Conservation (phyloP, 2,888 invertebrate genomes). For the Melanostoma scalare region DNA sequence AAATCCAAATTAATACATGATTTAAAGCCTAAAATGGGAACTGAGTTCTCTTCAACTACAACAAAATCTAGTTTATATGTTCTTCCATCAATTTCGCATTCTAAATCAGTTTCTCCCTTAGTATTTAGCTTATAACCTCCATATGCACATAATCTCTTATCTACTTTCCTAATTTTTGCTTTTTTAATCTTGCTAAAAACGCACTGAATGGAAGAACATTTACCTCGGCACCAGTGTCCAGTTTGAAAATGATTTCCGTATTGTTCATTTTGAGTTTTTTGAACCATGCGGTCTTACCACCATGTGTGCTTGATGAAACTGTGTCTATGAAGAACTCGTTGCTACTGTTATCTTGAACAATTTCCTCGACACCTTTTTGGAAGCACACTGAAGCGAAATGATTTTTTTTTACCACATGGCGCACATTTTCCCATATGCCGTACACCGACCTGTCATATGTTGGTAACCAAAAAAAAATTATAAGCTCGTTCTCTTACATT, state of each 20-base stretch:
- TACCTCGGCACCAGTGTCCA: conserved; percentile 29
- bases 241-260: conserved; percentile 6
- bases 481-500: conserved; percentile 20
- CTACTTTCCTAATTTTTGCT: conserved; percentile 6
- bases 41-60: conserved; percentile 15
- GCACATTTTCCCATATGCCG: conserved; percentile 10
- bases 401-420: conserved; percentile 23
- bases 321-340: conserved; percentile 17
- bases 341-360: conserved; percentile 7
- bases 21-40: conserved; percentile 47
- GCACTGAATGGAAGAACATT: conserved; percentile 26
- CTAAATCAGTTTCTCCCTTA: conserved; percentile 17
- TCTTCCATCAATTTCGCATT: conserved; percentile 7
- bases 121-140: conserved; percentile 21
- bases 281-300: conserved; percentile 16
- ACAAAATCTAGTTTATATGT: conserved; percentile 13
- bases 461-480: conserved; percentile 13
- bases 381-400: conserved; percentile 21
- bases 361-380: conserved; percentile 2
- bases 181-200: conserved; percentile 18
- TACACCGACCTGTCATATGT: conserved; percentile 18
- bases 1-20: conserved; percentile 29
- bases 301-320: conserved; percentile 1
- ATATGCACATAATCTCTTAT: conserved; percentile 22
- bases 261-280: conserved; percentile 20